These are phyloP conservation scores for Gastrophryne carolinensis DNA, from an alignment of 2,797 vertebrate genomes.

Conservation along the genomic window DNA sequence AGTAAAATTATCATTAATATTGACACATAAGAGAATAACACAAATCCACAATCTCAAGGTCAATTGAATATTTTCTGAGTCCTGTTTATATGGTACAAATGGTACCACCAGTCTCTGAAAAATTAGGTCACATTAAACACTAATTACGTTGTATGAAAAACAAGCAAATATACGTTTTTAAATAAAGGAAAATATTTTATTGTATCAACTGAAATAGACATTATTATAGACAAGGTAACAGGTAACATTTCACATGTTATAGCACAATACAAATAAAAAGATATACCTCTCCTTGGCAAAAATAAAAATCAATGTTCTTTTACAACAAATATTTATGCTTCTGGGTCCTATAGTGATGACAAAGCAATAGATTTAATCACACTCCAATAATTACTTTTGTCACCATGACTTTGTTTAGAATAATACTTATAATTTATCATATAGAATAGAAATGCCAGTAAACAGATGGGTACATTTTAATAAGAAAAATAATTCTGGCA, in stretches of 20 bases:
- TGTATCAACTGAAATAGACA: constrained; percentile 42
- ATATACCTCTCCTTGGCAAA: constrained; percentile 48
- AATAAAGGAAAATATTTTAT: constrained; percentile 51
- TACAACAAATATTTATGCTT: constrained; percentile 66
- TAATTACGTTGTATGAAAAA: no score
- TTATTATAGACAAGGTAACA: constrained; percentile 43
- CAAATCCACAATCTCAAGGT: no score
- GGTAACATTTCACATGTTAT: constrained; percentile 47
- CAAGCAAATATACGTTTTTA: constrained; percentile 12
- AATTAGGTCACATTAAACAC: no score
- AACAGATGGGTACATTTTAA: constrained; percentile 58
- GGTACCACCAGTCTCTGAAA: no score
- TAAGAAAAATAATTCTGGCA: constrained; percentile 57
- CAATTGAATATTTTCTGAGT: no score
- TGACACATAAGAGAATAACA: no score
- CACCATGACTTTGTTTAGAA: constrained; percentile 68
- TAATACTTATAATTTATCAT: constrained; percentile 68
- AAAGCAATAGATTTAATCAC: constrained; percentile 63
- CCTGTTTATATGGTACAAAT: no score
- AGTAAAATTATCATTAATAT: no score
- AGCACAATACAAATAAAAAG: constrained; percentile 47
- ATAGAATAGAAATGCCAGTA: constrained; percentile 63
- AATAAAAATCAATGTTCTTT: constrained; percentile 42
- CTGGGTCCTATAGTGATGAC: constrained; percentile 64
- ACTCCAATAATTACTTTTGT: constrained; percentile 64